Conservation (phyloP, 2,797 vertebrate genomes). For the Sebastolobus altivelis region DNA sequence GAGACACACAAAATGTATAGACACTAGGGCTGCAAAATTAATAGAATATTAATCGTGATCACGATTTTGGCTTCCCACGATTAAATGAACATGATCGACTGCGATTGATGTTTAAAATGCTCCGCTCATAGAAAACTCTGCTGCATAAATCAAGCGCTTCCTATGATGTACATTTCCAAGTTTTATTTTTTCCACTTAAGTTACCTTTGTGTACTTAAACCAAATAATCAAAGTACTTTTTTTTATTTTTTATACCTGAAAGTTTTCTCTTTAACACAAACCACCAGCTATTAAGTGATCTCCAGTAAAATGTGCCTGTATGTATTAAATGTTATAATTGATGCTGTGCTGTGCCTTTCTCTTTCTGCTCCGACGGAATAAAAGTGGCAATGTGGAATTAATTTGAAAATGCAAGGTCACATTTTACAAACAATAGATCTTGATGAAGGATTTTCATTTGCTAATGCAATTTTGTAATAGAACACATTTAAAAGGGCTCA, state of each 20-base stretch:
- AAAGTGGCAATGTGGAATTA: constrained; percentile 13
- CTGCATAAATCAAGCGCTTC: too few relatives aligned
- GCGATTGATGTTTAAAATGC: too few relatives aligned
- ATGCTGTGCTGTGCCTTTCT: not conserved
- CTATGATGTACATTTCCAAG: not conserved
- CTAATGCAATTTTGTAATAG: constrained; percentile 31
- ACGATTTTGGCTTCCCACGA: too few relatives aligned
- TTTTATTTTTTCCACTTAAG: not conserved
- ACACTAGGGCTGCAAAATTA: too few relatives aligned
- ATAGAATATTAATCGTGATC: too few relatives aligned
- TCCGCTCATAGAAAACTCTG: too few relatives aligned
- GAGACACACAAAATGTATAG: not conserved
- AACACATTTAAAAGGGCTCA: constrained; percentile 25
- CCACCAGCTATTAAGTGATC: not conserved
- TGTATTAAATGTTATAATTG: not conserved
- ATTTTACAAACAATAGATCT: constrained; percentile 57
- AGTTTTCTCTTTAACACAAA: not conserved
- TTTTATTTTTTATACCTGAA: constrained; percentile 5
- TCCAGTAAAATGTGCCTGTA: not conserved
- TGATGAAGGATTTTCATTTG: constrained; percentile 53
- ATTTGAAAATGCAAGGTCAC: constrained; percentile 46
- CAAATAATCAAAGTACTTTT: not conserved
- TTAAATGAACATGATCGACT: too few relatives aligned
- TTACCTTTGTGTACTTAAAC: not conserved
- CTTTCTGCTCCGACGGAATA: not conserved